Evolutionary conservation across 2,113 vertebrate genomes (phyloP).

Genomic region (Pungitius pungitius): DNA sequence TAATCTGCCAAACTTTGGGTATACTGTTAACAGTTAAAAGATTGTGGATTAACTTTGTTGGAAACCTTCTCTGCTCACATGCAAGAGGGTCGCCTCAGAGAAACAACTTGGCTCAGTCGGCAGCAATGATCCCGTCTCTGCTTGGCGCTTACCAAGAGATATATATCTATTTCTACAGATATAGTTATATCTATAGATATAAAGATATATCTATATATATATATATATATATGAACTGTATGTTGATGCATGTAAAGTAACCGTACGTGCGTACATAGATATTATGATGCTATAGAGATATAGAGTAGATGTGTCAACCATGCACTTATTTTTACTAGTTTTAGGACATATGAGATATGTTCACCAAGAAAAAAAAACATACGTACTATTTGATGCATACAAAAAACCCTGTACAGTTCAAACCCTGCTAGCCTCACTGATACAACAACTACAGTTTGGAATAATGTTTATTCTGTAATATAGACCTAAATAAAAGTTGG

Average conservation of each 20-base stretch:
- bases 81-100: slow-evolving; percentile 55
- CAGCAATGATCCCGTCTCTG: slow-evolving; percentile 28
- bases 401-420: slow-evolving; percentile 18
- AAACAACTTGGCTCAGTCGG: slow-evolving; percentile 29
- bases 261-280: slow-evolving; percentile 53
- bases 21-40: slow-evolving; percentile 44
- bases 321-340: slow-evolving; percentile 73
- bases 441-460: slow-evolving; percentile 17
- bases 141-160: slow-evolving; percentile 30
- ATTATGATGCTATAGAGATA: slow-evolving; percentile 45
- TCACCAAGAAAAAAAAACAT: slow-evolving; percentile 38
- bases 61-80: slow-evolving; percentile 25
- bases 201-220: neutral
- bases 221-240: slow-evolving; percentile 11
- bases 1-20: slow-evolving; percentile 36
- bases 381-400: slow-evolving; percentile 24
- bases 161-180: neutral
- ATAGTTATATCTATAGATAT: neutral
- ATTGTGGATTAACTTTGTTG: slow-evolving; percentile 44
- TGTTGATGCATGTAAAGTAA: slow-evolving; percentile 72
- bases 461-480: slow-evolving; percentile 21
- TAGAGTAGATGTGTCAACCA: slow-evolving; percentile 71
- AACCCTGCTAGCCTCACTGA: slow-evolving; percentile 11
- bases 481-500: slow-evolving; percentile 31
- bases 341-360: slow-evolving; percentile 72